phyloP scores from a whole-genome alignment of 2,113 vertebrate genomes.

The Caranx melampygus region DNA sequence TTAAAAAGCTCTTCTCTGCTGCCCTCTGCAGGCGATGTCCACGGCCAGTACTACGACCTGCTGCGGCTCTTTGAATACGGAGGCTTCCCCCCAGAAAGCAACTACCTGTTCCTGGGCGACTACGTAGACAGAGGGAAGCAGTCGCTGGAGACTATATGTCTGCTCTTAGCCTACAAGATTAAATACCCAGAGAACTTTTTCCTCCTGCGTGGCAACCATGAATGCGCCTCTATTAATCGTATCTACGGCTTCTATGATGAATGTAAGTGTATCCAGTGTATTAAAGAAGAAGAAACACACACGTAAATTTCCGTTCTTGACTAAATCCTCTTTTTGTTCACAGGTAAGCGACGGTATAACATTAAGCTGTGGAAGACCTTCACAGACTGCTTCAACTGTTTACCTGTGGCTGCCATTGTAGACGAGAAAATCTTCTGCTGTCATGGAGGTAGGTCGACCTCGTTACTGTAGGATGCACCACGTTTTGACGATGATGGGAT shows the following conservation, averaged over 20 bases:
- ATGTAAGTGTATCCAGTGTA: slow-evolving; percentile 72
- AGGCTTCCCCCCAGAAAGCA: slow-evolving; percentile 96
- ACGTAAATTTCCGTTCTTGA: background rate
- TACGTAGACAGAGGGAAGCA: slow-evolving; percentile 87
- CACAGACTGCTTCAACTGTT: slow-evolving; percentile 88
- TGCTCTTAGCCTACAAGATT: slow-evolving; percentile 86
- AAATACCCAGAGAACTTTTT: slow-evolving; percentile 88
- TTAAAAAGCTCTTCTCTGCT: slow-evolving; percentile 27
- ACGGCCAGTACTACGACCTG: slow-evolving; percentile 97
- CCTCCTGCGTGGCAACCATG: slow-evolving; percentile 85
- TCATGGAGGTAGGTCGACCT: slow-evolving; percentile 83
- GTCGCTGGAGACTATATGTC: slow-evolving; percentile 86
- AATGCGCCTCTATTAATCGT: slow-evolving; percentile 87
- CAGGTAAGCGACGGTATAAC: slow-evolving; percentile 87
- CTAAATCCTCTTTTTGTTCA: background rate
- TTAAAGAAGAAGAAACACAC: background rate
- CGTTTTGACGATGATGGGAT: background rate
- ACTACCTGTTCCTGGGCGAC: slow-evolving; percentile 89
- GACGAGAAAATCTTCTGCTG: slow-evolving; percentile 89
- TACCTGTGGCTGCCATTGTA: slow-evolving; percentile 87
- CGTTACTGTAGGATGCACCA: background rate
- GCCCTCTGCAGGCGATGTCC: slow-evolving; percentile 90
- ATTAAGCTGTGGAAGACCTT: slow-evolving; percentile 88
- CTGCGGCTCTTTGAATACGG: slow-evolving; percentile 96
- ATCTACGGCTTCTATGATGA: slow-evolving; percentile 88